These are phyloP conservation scores for Meiosimyza platycephala DNA, from an alignment of 2,888 invertebrate species.

Conservation along the genomic window DNA sequence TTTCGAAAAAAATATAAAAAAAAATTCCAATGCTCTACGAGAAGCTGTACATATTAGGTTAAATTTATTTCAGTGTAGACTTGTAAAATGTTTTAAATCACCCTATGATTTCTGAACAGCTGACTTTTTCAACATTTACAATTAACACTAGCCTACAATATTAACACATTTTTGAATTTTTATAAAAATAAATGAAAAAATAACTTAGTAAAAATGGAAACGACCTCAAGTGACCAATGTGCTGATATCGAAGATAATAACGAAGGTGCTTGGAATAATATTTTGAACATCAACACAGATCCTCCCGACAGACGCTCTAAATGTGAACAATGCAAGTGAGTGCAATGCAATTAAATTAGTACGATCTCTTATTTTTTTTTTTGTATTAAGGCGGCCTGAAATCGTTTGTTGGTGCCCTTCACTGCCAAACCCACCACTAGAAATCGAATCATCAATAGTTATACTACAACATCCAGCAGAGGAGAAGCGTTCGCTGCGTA, in stretches of 20 bases:
- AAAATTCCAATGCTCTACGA: too few species aligned
- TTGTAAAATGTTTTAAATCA: background rate
- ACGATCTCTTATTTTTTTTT: background rate
- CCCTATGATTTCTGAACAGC: background rate
- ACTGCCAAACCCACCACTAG: conserved; percentile 77
- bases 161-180: conserved; percentile 11
- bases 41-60: too few species aligned
- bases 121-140: background rate
- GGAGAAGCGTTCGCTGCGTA: conserved; percentile 87
- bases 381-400: conserved; percentile 78
- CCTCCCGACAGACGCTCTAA: conserved; percentile 77
- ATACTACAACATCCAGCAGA: conserved; percentile 94
- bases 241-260: conserved; percentile 19
- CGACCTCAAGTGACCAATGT: background rate
- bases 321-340: conserved; percentile 81
- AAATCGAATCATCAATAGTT: conserved; percentile 78
- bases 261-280: conserved; percentile 75
- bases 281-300: conserved; percentile 80
- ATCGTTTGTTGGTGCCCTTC: conserved; percentile 93
- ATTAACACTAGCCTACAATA: background rate
- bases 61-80: too few species aligned
- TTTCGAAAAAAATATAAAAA: too few species aligned
- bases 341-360: conserved; percentile 39
- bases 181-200: conserved; percentile 1
- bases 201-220: background rate